Percentiles rank a stretch among this genome's conserved stretches.
Conservation (phyloP, 1,140 invertebrate species). For the Acromyrmex charruanus region DNA sequence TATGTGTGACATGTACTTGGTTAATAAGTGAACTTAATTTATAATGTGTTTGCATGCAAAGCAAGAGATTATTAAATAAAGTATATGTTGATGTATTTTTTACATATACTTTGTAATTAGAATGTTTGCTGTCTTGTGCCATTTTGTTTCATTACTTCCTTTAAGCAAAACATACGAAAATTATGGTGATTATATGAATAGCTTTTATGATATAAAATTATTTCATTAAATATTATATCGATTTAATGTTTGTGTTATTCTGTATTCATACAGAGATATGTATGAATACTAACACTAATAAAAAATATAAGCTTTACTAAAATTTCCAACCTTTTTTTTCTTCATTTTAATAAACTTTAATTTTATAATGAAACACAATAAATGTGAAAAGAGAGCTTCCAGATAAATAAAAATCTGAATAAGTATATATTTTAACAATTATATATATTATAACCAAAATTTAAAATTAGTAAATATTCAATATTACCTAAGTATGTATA, state of each 20-base stretch:
- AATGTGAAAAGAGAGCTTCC: slow-evolving; percentile 51
- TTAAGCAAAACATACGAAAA: slow-evolving; percentile 27
- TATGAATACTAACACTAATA: neutral
- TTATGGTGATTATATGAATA: slow-evolving; percentile 30
- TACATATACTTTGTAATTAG: slow-evolving; percentile 37
- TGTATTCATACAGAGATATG: neutral
- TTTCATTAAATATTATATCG: slow-evolving; percentile 2
- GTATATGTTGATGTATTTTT: slow-evolving; percentile 49
- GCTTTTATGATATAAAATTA: neutral
- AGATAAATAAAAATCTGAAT: slow-evolving; percentile 30
- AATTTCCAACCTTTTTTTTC: slow-evolving; percentile 14
- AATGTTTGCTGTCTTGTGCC: slow-evolving; percentile 37
- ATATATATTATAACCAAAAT: neutral
- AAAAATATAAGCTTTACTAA: slow-evolving; percentile 1
- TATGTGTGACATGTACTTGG: slow-evolving; percentile 76
- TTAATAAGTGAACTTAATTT: slow-evolving; percentile 69
- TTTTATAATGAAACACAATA: slow-evolving; percentile 75
- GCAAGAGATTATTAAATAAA: slow-evolving; percentile 71
- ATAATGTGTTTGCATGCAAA: slow-evolving; percentile 77
- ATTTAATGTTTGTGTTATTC: slow-evolving; percentile 9
- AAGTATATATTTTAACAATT: neutral
- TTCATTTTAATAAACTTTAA: slow-evolving; percentile 80
- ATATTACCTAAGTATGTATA: slow-evolving; percentile 1
- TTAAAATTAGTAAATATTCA: neutral
- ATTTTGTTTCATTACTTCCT: slow-evolving; percentile 25